Evolutionary conservation across 2,797 vertebrate species (phyloP), one percentile per base, ranked within the genome.

Genomic region (Neomorphus geoffroyi): DNA sequence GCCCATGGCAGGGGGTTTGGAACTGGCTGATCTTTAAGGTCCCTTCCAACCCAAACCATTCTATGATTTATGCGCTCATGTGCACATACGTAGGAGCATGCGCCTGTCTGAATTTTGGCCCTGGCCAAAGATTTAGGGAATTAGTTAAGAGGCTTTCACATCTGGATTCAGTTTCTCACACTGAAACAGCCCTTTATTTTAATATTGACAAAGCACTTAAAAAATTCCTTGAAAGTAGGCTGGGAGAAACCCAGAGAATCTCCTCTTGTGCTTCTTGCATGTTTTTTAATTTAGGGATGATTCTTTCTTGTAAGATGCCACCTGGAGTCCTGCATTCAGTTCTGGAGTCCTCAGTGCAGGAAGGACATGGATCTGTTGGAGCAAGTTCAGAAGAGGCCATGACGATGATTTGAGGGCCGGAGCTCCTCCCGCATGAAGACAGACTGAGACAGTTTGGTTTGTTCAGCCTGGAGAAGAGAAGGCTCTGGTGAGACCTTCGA

Each of bases 51-150:
- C 46, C 19, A 46, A 46, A 21, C 9, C 46, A 46, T 46, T 46
- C 45, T 45, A 45, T 45, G 45, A 43, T 78, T 74, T 33, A 12
- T 11, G 14, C 6, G 4, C 10, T 7, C 12, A 15, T 11, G 28
- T 54, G 11, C 43, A 8, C 8, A 0, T 11, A 3, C 5, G 17
- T 24, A 28, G 58, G 13, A 46, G 8, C 1, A 11, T 1, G 13
- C 27, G 11, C 4, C 23, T 73, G 32, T 18, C 58, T 32, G 48
- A 3, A 3, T 74, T 78, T 85, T 92, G 70, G 41, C 18, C n/a
- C 57, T 30, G 18, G 21, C 7, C 35, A 45, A 41, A 54, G 69
- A 71, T 77, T 94, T 67, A 13, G 33, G 60, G 79, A 83, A 64
- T 78, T 26, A 74, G 12, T 9, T 11, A 10, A n/a, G 46, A 77